Evolutionary conservation across 2,888 invertebrate species (phyloP).

Genomic region (Sinopyrophorus schimmeli): DNA sequence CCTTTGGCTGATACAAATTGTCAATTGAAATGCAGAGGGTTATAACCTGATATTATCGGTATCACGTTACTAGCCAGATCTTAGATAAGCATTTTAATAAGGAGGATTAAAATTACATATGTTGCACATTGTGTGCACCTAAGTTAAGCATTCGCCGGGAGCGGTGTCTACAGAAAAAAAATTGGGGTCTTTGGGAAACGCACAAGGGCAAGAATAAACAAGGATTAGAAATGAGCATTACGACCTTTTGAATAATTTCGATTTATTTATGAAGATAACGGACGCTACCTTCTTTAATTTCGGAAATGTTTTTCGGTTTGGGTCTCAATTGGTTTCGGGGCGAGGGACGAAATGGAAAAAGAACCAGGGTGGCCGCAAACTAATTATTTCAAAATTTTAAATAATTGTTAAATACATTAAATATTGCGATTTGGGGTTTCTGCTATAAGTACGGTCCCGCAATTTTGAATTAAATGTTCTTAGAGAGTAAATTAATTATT

Average conservation of each 20-base stretch:
- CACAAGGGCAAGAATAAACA: slow-evolving; percentile 37
- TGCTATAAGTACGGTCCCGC: too few species aligned
- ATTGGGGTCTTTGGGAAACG: slow-evolving; percentile 47
- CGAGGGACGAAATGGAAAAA: too few species aligned
- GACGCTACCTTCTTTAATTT: not conserved
- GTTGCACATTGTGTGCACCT: slow-evolving; percentile 49
- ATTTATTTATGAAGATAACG: slow-evolving; percentile 28
- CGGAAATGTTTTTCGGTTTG: too few species aligned
- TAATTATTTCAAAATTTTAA: too few species aligned
- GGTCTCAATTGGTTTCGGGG: too few species aligned
- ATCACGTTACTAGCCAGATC: slow-evolving; percentile 53
- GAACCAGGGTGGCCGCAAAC: too few species aligned
- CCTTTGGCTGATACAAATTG: slow-evolving; percentile 44
- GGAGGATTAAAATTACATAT: slow-evolving; percentile 56
- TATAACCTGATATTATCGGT: slow-evolving; percentile 52
- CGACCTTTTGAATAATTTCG: slow-evolving; percentile 42
- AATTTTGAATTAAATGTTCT: too few species aligned
- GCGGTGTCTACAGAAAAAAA: slow-evolving; percentile 36
- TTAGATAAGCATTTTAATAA: slow-evolving; percentile 54
- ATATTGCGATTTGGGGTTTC: too few species aligned
- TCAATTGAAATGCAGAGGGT: slow-evolving; percentile 36
- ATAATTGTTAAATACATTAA: too few species aligned
- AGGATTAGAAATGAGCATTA: slow-evolving; percentile 36
- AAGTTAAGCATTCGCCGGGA: slow-evolving; percentile 43
- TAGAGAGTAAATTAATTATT: too few species aligned